A percentile compares a stretch with the other conserved stretches of the same genome.
Conservation (phyloP, 2,113 vertebrate genomes). For the Eptesicus fuscus region DNA sequence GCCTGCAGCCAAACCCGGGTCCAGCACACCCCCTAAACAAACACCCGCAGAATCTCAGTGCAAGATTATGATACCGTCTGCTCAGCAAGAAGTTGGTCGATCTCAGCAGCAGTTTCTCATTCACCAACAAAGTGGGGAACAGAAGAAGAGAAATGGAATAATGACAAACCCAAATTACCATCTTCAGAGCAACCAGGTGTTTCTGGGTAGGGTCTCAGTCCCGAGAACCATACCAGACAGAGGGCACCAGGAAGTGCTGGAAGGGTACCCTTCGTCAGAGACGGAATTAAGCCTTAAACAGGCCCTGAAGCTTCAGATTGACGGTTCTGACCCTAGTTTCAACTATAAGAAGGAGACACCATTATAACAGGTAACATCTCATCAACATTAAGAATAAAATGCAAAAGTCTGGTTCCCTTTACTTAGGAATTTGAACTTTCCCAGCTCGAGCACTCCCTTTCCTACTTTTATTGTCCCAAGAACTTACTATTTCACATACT, state of each 20-base stretch:
- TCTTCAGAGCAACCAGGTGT: slow-evolving; percentile 96
- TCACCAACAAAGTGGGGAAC: slow-evolving; percentile 92
- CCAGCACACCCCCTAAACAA: slow-evolving; percentile 80
- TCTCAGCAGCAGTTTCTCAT: slow-evolving; percentile 91
- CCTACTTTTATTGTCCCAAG: neutral
- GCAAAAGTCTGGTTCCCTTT: neutral
- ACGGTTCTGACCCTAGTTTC: slow-evolving; percentile 93
- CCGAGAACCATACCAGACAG: slow-evolving; percentile 89
- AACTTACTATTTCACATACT: neutral
- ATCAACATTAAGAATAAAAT: neutral
- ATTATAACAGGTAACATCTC: slow-evolving; percentile 89
- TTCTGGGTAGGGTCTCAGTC: slow-evolving; percentile 93
- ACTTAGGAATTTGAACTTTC: neutral
- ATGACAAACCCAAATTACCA: slow-evolving; percentile 99
- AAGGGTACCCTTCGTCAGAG: slow-evolving; percentile 93
- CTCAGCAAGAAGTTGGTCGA: slow-evolving; percentile 86
- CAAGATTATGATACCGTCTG: slow-evolving; percentile 87
- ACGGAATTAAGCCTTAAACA: slow-evolving; percentile 98
- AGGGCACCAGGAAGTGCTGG: slow-evolving; percentile 93
- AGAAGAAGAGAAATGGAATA: slow-evolving; percentile 97
- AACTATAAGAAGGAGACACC: slow-evolving; percentile 99
- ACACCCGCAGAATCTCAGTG: slow-evolving; percentile 84
- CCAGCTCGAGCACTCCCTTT: neutral
- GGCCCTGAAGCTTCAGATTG: slow-evolving; percentile 97
- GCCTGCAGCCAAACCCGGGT: slow-evolving; percentile 87